A percentile compares a stretch with the other conserved stretches of the same genome.
These are phyloP conservation scores for Saccopteryx leptura DNA, from an alignment of 2,113 vertebrate genomes.

Conservation along the genomic window DNA sequence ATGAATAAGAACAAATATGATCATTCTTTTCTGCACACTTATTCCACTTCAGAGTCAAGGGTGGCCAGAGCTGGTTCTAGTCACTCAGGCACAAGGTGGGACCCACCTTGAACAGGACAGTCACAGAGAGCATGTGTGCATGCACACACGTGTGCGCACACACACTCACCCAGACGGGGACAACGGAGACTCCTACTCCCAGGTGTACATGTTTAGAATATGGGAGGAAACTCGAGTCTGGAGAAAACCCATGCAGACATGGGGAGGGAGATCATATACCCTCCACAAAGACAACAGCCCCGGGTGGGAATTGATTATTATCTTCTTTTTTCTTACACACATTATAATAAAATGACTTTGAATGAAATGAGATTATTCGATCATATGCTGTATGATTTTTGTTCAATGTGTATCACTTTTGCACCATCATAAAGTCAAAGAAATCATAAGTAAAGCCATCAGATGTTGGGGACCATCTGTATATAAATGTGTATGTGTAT, in stretches of 20 bases:
- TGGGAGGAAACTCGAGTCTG: not conserved
- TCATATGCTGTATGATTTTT: not conserved
- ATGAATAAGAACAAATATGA: not conserved
- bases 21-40: not conserved
- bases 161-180: not conserved
- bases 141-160: not conserved
- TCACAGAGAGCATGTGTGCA: not conserved
- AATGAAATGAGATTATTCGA: not conserved
- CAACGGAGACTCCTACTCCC: not conserved
- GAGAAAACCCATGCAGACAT: not conserved
- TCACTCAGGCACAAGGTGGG: not conserved
- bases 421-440: not conserved
- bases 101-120: not conserved
- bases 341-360: not conserved
- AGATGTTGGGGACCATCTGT: not conserved
- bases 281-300: not conserved
- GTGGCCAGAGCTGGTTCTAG: not conserved
- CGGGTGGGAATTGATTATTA: not conserved
- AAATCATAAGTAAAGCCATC: not conserved
- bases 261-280: not conserved
- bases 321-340: not conserved
- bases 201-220: not conserved
- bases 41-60: not conserved
- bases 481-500: accelerated
- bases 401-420: not conserved